A percentile compares a stretch with the other conserved stretches of the same genome.
Evolutionary conservation across 2,113 vertebrate species (phyloP).

Genomic region (Fukomys damarensis): DNA sequence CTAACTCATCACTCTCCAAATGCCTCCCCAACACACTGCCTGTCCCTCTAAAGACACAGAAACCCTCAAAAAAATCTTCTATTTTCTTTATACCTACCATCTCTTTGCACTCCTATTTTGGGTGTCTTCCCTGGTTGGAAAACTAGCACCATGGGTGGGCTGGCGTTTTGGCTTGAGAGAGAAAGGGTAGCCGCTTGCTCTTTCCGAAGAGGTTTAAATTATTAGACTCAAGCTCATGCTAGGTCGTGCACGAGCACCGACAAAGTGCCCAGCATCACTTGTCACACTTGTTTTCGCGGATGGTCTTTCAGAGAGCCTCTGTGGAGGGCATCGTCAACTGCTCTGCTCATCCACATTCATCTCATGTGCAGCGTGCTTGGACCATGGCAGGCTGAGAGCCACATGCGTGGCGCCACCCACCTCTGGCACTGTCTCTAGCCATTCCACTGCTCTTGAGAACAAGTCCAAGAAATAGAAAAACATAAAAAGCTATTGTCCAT

Average conservation of each 20-base stretch:
- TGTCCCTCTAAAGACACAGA: neutral
- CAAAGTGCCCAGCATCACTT: neutral
- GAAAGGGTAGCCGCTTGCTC: neutral
- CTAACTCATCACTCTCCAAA: neutral
- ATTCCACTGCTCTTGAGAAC: slow-evolving; percentile 63
- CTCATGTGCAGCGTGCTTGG: neutral
- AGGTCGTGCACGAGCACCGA: slow-evolving; percentile 19
- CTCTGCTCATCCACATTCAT: slow-evolving; percentile 50
- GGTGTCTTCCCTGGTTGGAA: neutral
- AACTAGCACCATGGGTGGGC: neutral
- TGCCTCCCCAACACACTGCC: neutral
- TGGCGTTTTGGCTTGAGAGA: too few species aligned
- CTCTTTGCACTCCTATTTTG: neutral
- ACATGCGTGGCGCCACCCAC: neutral
- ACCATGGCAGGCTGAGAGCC: neutral
- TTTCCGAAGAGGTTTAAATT: slow-evolving; percentile 42
- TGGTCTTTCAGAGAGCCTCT: neutral
- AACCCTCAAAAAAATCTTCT: neutral
- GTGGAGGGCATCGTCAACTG: neutral
- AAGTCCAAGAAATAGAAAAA: slow-evolving; percentile 83
- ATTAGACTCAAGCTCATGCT: neutral
- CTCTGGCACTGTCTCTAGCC: slow-evolving; percentile 65
- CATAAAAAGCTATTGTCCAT: slow-evolving; percentile 88
- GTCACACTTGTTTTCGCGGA: neutral
- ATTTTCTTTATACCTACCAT: neutral